These are phyloP conservation scores for Mormoops blainvillei DNA, from an alignment of 2,113 vertebrate species.

Conservation along the genomic window DNA sequence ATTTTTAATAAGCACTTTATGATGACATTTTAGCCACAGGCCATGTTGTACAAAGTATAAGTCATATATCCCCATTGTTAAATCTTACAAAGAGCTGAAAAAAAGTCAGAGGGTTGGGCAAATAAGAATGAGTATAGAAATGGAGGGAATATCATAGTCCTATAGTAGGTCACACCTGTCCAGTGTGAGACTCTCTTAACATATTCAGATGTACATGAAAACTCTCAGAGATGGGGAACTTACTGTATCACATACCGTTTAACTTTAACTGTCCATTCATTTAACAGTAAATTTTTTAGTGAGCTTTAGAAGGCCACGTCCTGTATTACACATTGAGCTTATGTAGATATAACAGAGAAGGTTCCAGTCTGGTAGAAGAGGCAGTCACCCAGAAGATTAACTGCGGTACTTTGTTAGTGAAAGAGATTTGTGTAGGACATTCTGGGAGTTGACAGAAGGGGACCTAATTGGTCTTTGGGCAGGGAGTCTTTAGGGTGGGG, in stretches of 20 bases:
- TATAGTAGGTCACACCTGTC: too few species aligned
- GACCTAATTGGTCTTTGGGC: too few species aligned
- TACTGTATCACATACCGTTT: neutral
- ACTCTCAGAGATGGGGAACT: neutral
- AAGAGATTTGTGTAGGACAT: neutral
- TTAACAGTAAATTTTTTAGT: neutral
- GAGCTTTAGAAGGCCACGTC: neutral
- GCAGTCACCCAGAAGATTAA: neutral
- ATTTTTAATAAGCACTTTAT: neutral
- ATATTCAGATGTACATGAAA: neutral
- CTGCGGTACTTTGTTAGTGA: neutral
- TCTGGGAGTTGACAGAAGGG: neutral
- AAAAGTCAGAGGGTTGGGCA: neutral
- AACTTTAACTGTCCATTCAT: neutral
- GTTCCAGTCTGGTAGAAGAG: neutral
- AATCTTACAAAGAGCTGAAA: neutral
- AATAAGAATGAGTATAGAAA: neutral
- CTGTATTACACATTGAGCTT: neutral
- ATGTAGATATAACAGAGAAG: neutral
- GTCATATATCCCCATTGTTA: neutral
- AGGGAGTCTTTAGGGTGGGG: neutral
- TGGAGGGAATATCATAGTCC: neutral
- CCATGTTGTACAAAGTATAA: neutral
- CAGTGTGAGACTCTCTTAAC: neutral
- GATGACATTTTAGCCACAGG: neutral